These are phyloP conservation scores for Phytoseiulus persimilis DNA, from an alignment of 2,888 invertebrate species.

Conservation along the genomic window DNA sequence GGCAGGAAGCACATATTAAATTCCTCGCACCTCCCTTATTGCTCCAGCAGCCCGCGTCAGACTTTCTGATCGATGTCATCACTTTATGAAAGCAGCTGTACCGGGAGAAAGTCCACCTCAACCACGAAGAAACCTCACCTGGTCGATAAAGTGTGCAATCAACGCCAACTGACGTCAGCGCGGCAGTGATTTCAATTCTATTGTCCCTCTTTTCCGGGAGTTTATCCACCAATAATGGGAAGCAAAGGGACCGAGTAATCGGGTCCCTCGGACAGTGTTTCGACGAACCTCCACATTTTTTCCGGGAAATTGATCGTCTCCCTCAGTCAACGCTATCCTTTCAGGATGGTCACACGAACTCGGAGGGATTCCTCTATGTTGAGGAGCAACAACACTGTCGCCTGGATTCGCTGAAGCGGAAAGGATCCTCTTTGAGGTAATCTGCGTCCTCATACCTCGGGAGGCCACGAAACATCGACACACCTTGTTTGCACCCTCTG, in stretches of 20 bases:
- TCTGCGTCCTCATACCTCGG: no score
- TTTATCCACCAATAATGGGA: no score
- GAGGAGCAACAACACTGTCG: constrained; percentile 66
- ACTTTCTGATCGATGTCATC: not conserved
- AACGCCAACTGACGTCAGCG: not conserved
- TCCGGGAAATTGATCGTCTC: not conserved
- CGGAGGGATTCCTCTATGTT: constrained; percentile 59
- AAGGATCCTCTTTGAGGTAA: constrained; percentile 58
- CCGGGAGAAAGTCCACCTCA: not conserved
- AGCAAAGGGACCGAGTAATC: not conserved
- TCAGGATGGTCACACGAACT: constrained; percentile 66
- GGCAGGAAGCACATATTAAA: not conserved
- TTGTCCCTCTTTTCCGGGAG: no score
- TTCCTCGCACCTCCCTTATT: not conserved
- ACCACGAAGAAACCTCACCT: not conserved
- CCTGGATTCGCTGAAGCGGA: constrained; percentile 53
- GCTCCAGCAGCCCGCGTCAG: not conserved
- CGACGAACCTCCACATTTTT: no score
- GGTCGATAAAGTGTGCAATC: not conserved
- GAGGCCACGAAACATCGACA: no score
- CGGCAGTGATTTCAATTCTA: not conserved
- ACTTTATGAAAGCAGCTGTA: not conserved
- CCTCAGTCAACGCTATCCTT: no score
- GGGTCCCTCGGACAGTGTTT: not conserved
- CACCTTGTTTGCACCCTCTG: no score